Percentiles rank a stretch among this genome's conserved stretches.
These are phyloP conservation scores for Copidosoma aretas DNA, from an alignment of 2,888 invertebrate species.

Conservation along the genomic window DNA sequence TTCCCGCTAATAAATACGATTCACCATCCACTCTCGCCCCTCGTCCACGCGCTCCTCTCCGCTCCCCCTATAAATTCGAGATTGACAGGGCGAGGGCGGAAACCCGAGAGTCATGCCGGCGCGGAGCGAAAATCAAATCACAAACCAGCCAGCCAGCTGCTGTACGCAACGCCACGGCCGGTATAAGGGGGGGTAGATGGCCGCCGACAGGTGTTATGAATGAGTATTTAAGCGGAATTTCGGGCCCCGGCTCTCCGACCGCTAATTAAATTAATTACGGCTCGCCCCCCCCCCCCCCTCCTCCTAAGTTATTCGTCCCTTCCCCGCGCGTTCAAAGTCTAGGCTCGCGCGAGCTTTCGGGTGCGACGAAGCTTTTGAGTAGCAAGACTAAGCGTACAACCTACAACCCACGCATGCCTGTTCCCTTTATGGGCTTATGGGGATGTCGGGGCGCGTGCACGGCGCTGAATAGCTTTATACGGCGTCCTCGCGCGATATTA, in stretches of 20 bases:
- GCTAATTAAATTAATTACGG: conserved; percentile 62
- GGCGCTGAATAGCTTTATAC: too few relatives aligned
- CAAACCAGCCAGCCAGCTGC: not conserved
- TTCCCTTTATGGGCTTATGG: not conserved
- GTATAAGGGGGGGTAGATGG: too few relatives aligned
- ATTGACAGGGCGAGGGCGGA: conserved; percentile 12
- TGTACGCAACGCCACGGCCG: too few relatives aligned
- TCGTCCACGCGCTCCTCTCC: not conserved
- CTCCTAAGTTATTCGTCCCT: not conserved
- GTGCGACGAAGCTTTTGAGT: conserved; percentile 25
- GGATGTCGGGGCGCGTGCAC: too few relatives aligned
- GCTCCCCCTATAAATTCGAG: not conserved
- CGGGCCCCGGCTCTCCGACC: conserved; percentile 51
- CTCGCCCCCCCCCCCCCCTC: not conserved
- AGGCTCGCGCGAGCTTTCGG: conserved; percentile 4
- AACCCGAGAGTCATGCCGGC: not conserved
- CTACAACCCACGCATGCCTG: not conserved
- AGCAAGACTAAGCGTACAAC: not conserved
- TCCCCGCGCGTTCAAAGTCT: not conserved
- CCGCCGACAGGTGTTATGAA: conserved; percentile 58
- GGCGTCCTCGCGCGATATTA: too few relatives aligned
- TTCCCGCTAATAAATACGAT: not conserved
- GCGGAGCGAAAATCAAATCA: conserved; percentile 41
- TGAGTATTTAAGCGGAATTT: conserved; percentile 57
- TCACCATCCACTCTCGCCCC: not conserved